Evolutionary conservation across 37 sponge, comb jelly and placozoan species (phyloP).

Genomic region (Mnemiopsis leidyi): DNA sequence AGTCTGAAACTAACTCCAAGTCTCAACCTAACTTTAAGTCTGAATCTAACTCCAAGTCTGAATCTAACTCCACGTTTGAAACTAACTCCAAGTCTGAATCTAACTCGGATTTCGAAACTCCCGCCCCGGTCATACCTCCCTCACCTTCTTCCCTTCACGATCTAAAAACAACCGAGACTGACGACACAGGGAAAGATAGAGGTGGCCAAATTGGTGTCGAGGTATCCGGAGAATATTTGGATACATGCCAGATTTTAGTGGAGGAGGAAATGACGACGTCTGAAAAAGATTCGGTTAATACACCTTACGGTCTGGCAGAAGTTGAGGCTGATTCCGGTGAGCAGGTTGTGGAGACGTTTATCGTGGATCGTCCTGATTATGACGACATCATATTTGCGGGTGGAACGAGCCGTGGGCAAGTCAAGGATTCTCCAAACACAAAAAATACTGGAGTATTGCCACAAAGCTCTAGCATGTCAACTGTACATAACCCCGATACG

Average conservation of each 20-base stretch:
- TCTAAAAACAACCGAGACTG: neutral
- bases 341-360: neutral
- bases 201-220: neutral
- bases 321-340: neutral
- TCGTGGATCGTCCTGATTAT: slow-evolving; percentile 19
- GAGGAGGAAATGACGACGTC: neutral
- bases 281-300: neutral
- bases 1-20: too few relatives aligned
- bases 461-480: neutral
- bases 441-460: neutral
- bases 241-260: neutral
- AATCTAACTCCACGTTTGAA: too few relatives aligned
- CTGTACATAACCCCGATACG: neutral
- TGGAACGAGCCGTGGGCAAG: neutral
- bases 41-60: too few relatives aligned
- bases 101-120: neutral
- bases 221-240: neutral
- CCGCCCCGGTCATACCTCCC: neutral
- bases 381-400: slow-evolving; percentile 37
- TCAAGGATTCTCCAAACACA: neutral
- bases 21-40: too few relatives aligned
- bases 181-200: neutral
- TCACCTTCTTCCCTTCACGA: neutral
- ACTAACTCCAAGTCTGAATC: neutral
- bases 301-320: too few relatives aligned